Percentiles rank a stretch among this genome's conserved stretches.
phyloP scores from a whole-genome alignment of 2,113 vertebrate genomes.

The Telmatochromis sp. region DNA sequence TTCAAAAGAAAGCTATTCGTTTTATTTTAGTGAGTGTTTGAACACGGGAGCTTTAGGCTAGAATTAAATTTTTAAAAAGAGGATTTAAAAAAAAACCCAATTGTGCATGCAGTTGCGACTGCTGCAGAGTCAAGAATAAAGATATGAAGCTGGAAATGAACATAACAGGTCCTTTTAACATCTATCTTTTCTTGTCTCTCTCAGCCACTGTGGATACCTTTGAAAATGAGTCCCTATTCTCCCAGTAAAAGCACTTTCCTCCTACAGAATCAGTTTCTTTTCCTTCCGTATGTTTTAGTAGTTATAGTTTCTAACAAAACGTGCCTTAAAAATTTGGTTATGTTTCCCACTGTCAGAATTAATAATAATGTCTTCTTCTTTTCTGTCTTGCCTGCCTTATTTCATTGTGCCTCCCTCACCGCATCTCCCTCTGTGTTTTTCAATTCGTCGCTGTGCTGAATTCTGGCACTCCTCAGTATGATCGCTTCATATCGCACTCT shows the following conservation, averaged over 20 bases:
- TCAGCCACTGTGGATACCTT: background rate
- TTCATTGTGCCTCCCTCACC: background rate
- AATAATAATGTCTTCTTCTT: background rate
- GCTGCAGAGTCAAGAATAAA: background rate
- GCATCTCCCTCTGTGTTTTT: background rate
- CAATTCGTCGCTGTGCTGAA: background rate
- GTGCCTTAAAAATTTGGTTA: background rate
- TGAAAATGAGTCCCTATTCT: background rate
- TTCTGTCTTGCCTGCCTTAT: background rate
- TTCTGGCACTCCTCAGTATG: background rate
- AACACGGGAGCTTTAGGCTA: background rate
- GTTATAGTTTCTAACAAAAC: background rate
- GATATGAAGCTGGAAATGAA: background rate
- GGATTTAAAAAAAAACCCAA: fast-evolving
- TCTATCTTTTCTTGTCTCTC: background rate
- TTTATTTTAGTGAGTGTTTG: background rate
- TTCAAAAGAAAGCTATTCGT: background rate
- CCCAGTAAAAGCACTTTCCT: background rate
- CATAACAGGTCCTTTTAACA: background rate
- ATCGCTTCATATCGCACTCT: background rate
- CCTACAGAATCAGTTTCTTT: background rate
- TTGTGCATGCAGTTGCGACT: background rate
- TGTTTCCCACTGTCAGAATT: background rate
- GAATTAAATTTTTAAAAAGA: background rate
- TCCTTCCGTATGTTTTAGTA: background rate